A percentile compares a stretch with the other conserved stretches of the same genome.
phyloP scores from a whole-genome alignment of 2,113 vertebrate species.

The Ahaetulla prasina region DNA sequence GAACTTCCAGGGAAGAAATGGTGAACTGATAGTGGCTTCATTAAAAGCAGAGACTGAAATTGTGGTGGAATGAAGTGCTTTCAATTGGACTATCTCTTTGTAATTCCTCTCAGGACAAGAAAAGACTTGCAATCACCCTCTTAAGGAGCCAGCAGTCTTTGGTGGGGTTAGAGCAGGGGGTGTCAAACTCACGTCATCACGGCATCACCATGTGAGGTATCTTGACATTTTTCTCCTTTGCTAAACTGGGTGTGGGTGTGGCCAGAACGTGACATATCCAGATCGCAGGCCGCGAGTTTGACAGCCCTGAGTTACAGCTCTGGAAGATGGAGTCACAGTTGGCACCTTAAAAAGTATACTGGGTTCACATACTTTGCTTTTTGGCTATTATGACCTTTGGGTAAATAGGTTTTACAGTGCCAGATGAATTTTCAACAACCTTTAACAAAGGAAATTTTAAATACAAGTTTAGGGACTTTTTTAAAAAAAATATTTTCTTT shows the following conservation, averaged over 20 bases:
- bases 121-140: not conserved
- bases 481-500: not conserved
- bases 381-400: not conserved
- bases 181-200: too few species aligned
- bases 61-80: not conserved
- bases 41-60: not conserved
- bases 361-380: not conserved
- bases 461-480: not conserved
- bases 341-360: not conserved
- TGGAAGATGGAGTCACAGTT: not conserved
- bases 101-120: not conserved
- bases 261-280: accelerated
- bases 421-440: not conserved
- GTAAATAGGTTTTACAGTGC: not conserved
- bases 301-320: not conserved
- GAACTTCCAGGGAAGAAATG: not conserved
- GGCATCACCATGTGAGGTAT: accelerated
- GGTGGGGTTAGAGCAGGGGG: too few species aligned
- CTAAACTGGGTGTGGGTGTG: too few species aligned
- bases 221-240: too few species aligned
- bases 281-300: too few species aligned
- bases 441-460: not conserved
- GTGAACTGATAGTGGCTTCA: not conserved
- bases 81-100: not conserved
- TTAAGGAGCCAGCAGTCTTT: too few species aligned